A percentile compares a stretch with the other conserved stretches of the same genome.
These are phyloP conservation scores for Apamea crenata DNA, from an alignment of 2,888 invertebrate species.

Conservation along the genomic window DNA sequence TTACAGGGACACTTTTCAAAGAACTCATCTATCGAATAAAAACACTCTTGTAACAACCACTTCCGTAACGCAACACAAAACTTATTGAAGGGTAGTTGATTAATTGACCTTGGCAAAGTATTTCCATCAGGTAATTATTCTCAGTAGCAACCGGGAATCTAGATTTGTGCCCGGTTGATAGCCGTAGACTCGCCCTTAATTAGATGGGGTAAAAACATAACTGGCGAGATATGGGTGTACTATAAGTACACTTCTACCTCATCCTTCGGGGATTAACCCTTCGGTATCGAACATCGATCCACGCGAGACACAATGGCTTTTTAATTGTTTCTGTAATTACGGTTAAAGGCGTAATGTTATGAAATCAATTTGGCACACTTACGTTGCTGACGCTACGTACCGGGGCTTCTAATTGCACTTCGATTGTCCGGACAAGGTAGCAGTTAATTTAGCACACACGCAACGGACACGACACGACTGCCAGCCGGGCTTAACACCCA, in stretches of 20 bases:
- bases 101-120: no score
- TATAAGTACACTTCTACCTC: no score
- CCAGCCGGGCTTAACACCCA: not conserved
- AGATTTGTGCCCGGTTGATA: no score
- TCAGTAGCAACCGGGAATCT: no score
- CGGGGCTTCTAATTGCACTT: slow-evolving; percentile 61
- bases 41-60: no score
- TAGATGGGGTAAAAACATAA: not conserved
- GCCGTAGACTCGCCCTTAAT: not conserved
- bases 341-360: not conserved
- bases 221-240: no score
- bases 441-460: slow-evolving; percentile 43
- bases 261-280: no score
- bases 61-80: no score
- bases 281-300: not conserved
- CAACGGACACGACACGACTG: slow-evolving; percentile 41
- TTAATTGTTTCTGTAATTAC: not conserved
- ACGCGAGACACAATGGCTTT: not conserved
- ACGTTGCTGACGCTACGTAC: slow-evolving; percentile 47
- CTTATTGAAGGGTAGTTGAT: no score
- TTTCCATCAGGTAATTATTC: no score
- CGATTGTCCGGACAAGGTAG: slow-evolving; percentile 47
- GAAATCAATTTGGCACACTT: not conserved
- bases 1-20: no score
- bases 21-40: no score